These are phyloP conservation scores for Thinocorus orbignyianus DNA, from an alignment of 2,113 vertebrate species.

Conservation along the genomic window DNA sequence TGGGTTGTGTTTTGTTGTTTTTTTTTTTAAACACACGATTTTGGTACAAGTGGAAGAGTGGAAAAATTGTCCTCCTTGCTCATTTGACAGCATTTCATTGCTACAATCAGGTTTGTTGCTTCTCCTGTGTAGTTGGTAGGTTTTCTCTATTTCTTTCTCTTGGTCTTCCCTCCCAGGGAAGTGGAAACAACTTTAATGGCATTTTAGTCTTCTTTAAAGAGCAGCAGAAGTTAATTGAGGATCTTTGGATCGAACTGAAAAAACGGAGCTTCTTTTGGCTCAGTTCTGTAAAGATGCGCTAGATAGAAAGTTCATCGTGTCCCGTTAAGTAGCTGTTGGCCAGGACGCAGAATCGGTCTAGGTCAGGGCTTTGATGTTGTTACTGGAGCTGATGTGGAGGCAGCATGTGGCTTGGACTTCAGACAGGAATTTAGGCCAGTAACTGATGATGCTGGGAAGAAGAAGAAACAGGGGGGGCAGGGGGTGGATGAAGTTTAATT, in stretches of 20 bases:
- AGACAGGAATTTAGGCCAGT: not conserved
- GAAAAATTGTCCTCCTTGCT: not conserved
- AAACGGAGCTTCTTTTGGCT: not conserved
- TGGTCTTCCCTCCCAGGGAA: not conserved
- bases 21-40: not conserved
- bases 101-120: not conserved
- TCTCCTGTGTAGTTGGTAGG: not conserved
- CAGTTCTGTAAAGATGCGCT: not conserved
- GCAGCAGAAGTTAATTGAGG: not conserved
- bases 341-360: not conserved
- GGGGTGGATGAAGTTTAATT: not conserved
- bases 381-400: not conserved
- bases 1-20: too few species aligned
- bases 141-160: not conserved
- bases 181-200: not conserved
- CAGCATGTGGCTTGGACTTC: not conserved
- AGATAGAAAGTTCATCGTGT: not conserved
- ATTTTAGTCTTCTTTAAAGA: not conserved
- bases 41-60: not conserved
- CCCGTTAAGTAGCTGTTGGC: constrained; percentile 30
- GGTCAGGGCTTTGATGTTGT: constrained; percentile 44
- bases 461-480: not conserved
- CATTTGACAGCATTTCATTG: not conserved
- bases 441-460: not conserved
- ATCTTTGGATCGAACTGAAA: not conserved